phyloP scores from a whole-genome alignment of 2,113 vertebrate species.

The Copsychus sechellarum region DNA sequence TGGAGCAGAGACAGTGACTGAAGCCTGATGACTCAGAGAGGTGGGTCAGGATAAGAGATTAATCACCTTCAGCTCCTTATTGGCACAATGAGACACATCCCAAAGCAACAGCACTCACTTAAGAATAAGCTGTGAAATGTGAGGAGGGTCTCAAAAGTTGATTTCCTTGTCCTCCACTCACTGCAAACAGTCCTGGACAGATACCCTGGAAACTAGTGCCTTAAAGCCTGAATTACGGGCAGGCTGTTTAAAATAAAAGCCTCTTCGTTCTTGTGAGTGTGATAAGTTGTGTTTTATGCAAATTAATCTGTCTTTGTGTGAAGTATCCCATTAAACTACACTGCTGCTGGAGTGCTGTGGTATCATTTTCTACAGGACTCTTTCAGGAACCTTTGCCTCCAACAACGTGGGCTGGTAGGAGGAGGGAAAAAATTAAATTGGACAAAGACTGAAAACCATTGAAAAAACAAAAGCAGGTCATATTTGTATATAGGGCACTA shows the following conservation, averaged over 20 bases:
- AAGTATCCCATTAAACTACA: background rate
- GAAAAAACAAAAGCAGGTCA: background rate
- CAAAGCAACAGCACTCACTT: background rate
- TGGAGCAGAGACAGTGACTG: background rate
- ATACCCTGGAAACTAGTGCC: background rate
- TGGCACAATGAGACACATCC: background rate
- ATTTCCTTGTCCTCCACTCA: background rate
- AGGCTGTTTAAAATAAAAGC: background rate
- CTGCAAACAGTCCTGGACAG: background rate
- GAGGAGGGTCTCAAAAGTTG: background rate
- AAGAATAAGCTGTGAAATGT: background rate
- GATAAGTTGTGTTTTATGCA: background rate
- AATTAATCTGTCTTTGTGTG: background rate
- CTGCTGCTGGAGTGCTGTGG: background rate
- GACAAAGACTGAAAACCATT: background rate
- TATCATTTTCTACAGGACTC: background rate
- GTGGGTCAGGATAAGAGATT: background rate
- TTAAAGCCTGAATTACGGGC: background rate
- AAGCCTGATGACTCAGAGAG: background rate
- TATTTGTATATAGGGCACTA: background rate
- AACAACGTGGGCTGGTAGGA: accelerated
- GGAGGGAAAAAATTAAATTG: background rate
- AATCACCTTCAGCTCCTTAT: background rate
- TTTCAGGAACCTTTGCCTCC: background rate
- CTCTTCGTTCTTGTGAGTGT: accelerated